A percentile compares a stretch with the other conserved stretches of the same genome.
phyloP scores from a whole-genome alignment of 2,113 vertebrate genomes.

The Ascaphus truei region DNA sequence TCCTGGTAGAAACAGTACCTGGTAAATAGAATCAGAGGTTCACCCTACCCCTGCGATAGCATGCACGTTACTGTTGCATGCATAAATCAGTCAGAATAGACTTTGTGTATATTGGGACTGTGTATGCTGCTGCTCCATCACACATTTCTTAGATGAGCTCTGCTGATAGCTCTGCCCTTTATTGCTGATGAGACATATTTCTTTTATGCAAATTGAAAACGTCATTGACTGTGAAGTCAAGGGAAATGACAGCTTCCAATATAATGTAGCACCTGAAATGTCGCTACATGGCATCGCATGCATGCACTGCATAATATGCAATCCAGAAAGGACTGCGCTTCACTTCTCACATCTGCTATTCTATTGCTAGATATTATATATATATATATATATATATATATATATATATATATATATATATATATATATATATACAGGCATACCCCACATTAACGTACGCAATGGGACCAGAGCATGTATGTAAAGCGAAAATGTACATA shows the following conservation, averaged over 20 bases:
- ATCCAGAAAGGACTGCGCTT: constrained; percentile 12
- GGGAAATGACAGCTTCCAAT: constrained; percentile 23
- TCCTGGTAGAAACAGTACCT: no score
- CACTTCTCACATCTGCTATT: constrained; percentile 29
- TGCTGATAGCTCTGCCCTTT: constrained; percentile 18
- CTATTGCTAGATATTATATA: neutral
- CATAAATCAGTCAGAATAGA: neutral
- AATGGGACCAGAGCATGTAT: no score
- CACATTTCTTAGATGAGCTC: constrained; percentile 5
- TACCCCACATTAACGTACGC: no score
- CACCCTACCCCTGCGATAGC: no score
- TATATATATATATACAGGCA: no score
- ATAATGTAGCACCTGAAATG: constrained; percentile 14
- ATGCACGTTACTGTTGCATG: no score
- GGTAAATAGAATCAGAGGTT: no score
- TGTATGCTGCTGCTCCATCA: constrained; percentile 13
- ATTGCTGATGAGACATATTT: constrained; percentile 29
- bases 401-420: no score
- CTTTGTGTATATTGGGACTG: neutral
- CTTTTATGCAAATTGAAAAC: constrained; percentile 18
- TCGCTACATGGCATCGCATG: constrained; percentile 14
- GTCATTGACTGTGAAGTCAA: constrained; percentile 17
- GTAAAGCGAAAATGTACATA: no score
- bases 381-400: neutral
- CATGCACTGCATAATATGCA: neutral